Evolutionary conservation across 2,888 invertebrate species (phyloP), one percentile per base, ranked within the genome.

Genomic region (Pammene aurita): DNA sequence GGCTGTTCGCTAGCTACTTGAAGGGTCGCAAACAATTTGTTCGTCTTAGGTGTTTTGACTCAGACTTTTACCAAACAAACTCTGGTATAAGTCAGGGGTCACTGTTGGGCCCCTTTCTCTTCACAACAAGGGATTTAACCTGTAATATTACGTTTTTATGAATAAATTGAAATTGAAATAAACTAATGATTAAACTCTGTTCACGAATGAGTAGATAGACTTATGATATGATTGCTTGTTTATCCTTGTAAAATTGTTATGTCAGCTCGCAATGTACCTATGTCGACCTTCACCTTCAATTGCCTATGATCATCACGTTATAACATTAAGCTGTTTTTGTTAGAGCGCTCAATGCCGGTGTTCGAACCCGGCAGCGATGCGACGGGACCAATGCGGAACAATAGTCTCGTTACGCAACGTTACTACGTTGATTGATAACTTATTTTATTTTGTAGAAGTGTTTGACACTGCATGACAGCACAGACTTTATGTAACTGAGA

Each of bases 311-410:
- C 52, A 41, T 65, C 38, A 48, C 46, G 54, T 65, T 64, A 64
- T 48, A 46, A 38, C 46, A 58, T 56, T 26, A 26, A 73, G 61
- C 74, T 76, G 74, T 81, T 82, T 82, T 80, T 81, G 70, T 73
- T 60, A 76, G 76, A 78, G 74, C 77, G 81, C 83, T 88, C 86
- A 89, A 67, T 87, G 88, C 67, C 87, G 86, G 80, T 77, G 78
- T 70, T 77, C 85, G 90, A 89, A 89, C 89, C 87, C 88, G 88
- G 85, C 75, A 81, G 79, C 77, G 77, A 82, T 83, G 84, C 83
- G 80, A 77, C 76, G 74, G 72, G 74, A 74, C 70, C 74, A 83
- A 85, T 79, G 81, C 84, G 84, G 87, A 88, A 86, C 84, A 80
- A 78, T 83, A 81, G 80, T 80, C 77, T 77, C 73, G 77, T 85